These are phyloP conservation scores for Anguilla anguilla DNA, from an alignment of 2,797 vertebrate species.

Conservation along the genomic window DNA sequence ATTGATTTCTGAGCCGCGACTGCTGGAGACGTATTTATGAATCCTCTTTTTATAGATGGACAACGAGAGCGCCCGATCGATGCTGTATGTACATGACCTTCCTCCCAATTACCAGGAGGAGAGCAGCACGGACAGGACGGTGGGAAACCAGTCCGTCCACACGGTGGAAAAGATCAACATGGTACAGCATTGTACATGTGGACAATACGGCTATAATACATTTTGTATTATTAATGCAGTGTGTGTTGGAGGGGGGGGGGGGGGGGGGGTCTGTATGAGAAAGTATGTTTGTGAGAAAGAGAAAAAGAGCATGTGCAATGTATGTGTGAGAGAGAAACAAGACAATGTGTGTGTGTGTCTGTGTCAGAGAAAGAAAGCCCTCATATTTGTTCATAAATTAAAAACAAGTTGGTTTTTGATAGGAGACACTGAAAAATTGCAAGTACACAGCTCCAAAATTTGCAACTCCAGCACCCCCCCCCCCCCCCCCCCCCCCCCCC, in stretches of 20 bases:
- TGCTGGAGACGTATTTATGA: background rate
- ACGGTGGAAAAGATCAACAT: constrained; percentile 73
- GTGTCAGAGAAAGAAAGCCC: background rate
- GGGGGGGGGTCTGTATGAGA: background rate
- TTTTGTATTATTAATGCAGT: background rate
- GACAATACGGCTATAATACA: background rate
- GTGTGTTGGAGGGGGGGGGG: background rate
- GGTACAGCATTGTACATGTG: constrained; percentile 59
- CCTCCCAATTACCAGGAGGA: constrained; percentile 72
- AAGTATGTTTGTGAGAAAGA: background rate
- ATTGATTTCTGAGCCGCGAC: background rate
- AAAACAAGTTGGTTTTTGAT: background rate
- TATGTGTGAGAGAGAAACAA: background rate
- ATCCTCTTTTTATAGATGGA: constrained; percentile 76
- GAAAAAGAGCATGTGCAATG: background rate
- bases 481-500: background rate
- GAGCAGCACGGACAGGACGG: constrained; percentile 61
- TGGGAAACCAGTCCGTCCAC: constrained; percentile 67
- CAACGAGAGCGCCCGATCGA: constrained; percentile 78
- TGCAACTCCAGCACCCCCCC: background rate
- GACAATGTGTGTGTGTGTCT: background rate
- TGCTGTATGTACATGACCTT: constrained; percentile 65
- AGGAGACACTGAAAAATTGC: background rate
- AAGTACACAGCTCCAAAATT: background rate
- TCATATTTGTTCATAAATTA: background rate